Conservation (phyloP, 1,140 invertebrate species). For the Lethrus apterus region DNA sequence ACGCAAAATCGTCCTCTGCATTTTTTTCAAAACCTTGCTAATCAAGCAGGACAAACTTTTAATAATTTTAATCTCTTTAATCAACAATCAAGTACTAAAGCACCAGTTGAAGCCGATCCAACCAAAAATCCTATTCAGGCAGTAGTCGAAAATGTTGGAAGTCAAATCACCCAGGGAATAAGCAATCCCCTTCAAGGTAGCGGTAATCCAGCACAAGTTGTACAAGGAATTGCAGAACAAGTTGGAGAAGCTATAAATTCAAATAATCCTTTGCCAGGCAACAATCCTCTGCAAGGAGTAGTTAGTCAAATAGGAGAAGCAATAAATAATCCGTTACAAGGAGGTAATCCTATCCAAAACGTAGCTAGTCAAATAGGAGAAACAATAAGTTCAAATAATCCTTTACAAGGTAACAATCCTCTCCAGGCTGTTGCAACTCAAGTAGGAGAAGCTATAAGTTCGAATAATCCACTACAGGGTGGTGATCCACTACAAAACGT, state of each 20-base stretch:
- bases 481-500: neutral
- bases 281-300: constrained; percentile 4
- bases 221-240: constrained; percentile 5
- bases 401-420: neutral
- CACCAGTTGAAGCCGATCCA: neutral
- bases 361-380: neutral
- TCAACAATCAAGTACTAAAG: constrained; percentile 12
- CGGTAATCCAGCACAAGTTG: constrained; percentile 4
- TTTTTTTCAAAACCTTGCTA: constrained; percentile 2
- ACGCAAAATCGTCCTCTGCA: constrained; percentile 4
- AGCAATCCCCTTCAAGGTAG: neutral
- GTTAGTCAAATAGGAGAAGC: constrained; percentile 6
- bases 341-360: neutral
- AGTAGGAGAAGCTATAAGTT: neutral
- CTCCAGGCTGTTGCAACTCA: neutral
- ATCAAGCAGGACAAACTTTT: constrained; percentile 12
- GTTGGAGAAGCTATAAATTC: neutral
- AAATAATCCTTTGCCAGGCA: constrained; percentile 6
- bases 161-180: constrained; percentile 1
- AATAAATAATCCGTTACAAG: neutral
- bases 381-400: neutral
- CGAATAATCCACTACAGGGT: neutral
- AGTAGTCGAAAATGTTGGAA: constrained; percentile 2
- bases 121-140: constrained; percentile 13
- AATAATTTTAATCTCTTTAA: constrained; percentile 18